These are phyloP conservation scores for Psittacara wagleri DNA, from an alignment of 2,113 vertebrate genomes.

Conservation along the genomic window DNA sequence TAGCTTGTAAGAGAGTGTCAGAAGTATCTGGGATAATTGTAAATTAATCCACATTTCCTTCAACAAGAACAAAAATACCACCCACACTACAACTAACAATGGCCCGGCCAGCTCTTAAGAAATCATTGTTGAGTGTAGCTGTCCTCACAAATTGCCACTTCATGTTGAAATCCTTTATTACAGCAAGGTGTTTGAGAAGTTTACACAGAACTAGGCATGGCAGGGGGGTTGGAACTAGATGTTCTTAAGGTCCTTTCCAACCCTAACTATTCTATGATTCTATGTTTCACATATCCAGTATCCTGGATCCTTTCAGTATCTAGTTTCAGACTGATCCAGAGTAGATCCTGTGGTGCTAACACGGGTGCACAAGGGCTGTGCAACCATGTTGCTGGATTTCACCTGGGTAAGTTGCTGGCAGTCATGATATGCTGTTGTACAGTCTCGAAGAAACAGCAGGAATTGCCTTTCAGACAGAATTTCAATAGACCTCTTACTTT, in stretches of 20 bases:
- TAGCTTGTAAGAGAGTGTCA: constrained; percentile 13
- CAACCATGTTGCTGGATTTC: not conserved
- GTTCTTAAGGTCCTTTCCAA: no score
- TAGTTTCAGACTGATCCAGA: not conserved
- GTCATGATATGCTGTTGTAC: not conserved
- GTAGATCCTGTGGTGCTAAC: not conserved
- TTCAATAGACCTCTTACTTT: not conserved
- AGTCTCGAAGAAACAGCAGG: not conserved
- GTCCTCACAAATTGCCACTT: not conserved
- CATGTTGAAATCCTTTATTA: not conserved
- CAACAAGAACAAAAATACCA: constrained; percentile 7
- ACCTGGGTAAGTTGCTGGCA: not conserved
- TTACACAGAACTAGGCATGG: not conserved
- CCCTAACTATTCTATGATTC: no score
- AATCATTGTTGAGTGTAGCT: not conserved
- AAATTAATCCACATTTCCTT: constrained; percentile 15
- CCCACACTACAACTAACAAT: not conserved
- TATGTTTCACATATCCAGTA: not conserved
- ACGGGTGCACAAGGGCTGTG: not conserved
- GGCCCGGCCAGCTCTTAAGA: not conserved
- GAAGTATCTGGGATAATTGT: not conserved
- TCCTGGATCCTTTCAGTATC: not conserved
- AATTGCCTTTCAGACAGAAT: not conserved
- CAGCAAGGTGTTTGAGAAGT: not conserved
- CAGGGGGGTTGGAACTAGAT: no score